phyloP scores from a whole-genome alignment of 1,140 invertebrate species.

The Drosophila athabasca region DNA sequence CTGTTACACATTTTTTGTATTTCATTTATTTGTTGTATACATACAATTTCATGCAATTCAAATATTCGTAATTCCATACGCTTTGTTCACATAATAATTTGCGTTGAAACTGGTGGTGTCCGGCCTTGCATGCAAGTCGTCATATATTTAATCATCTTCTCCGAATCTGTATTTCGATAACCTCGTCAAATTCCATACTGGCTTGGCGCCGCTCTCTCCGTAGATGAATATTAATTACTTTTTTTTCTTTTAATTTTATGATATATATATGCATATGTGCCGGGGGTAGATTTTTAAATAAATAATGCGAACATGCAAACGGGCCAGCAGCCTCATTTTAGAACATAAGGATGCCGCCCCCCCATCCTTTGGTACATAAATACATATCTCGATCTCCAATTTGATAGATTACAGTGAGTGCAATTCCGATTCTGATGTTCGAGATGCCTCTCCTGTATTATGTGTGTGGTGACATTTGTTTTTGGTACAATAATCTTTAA shows the following conservation, averaged over 20 bases:
- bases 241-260: slow-evolving; percentile 21
- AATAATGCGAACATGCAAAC: slow-evolving; percentile 37
- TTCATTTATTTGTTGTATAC: slow-evolving; percentile 55
- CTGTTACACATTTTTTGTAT: slow-evolving; percentile 16
- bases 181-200: background rate
- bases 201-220: slow-evolving; percentile 7
- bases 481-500: slow-evolving; percentile 18
- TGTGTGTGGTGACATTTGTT: background rate
- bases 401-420: too few relatives aligned
- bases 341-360: slow-evolving; percentile 1
- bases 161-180: slow-evolving; percentile 4
- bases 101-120: slow-evolving; percentile 11
- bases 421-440: too few relatives aligned
- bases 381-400: too few relatives aligned
- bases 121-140: slow-evolving; percentile 11
- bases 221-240: slow-evolving; percentile 23
- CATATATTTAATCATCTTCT: slow-evolving; percentile 19
- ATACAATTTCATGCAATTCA: slow-evolving; percentile 42
- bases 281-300: slow-evolving; percentile 22
- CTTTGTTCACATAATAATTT: slow-evolving; percentile 25
- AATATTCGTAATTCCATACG: slow-evolving; percentile 25
- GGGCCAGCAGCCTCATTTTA: slow-evolving; percentile 8
- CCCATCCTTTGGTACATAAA: too few relatives aligned
- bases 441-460: too few relatives aligned
- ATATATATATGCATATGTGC: slow-evolving; percentile 39